Conservation (phyloP, 1,140 invertebrate species). For the Drosophila oshimai region DNA sequence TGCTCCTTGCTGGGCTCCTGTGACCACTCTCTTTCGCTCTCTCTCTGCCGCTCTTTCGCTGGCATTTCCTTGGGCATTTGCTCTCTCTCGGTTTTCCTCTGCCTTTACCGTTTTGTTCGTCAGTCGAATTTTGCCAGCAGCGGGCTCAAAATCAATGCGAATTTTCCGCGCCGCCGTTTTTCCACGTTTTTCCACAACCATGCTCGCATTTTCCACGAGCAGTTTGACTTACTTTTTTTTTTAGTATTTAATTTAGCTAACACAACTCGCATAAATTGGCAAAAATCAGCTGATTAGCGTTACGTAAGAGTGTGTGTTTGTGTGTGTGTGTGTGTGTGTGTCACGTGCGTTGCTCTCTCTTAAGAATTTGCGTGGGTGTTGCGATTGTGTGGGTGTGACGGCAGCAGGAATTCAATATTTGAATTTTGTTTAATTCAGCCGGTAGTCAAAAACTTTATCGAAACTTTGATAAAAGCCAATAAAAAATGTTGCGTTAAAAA, state of each 20-base stretch:
- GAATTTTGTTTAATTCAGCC: slow-evolving; percentile 1
- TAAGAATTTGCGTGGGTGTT: background rate
- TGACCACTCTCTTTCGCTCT: background rate
- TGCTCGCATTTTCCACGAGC: background rate
- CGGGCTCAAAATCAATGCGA: slow-evolving; percentile 31
- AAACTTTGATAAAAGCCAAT: no score
- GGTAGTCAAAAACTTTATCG: background rate
- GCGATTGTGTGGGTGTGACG: slow-evolving; percentile 1
- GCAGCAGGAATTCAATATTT: slow-evolving; percentile 9
- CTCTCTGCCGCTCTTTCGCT: background rate
- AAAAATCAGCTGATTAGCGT: slow-evolving; percentile 32
- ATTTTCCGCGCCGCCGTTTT: slow-evolving; percentile 29
- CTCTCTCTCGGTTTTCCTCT: slow-evolving; percentile 1
- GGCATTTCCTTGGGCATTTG: background rate
- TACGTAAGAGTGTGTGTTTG: slow-evolving; percentile 55
- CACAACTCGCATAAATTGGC: slow-evolving; percentile 13
- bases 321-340: slow-evolving; percentile 12
- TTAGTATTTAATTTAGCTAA: background rate
- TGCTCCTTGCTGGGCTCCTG: slow-evolving; percentile 18
- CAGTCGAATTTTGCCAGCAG: slow-evolving; percentile 31
- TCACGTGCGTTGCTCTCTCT: slow-evolving; percentile 22
- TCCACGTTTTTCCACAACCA: slow-evolving; percentile 5
- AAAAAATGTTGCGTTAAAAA: background rate
- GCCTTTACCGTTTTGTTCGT: slow-evolving; percentile 2
- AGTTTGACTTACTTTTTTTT: background rate